phyloP scores from a whole-genome alignment of 2,113 vertebrate genomes.

The Acanthisitta chloris region DNA sequence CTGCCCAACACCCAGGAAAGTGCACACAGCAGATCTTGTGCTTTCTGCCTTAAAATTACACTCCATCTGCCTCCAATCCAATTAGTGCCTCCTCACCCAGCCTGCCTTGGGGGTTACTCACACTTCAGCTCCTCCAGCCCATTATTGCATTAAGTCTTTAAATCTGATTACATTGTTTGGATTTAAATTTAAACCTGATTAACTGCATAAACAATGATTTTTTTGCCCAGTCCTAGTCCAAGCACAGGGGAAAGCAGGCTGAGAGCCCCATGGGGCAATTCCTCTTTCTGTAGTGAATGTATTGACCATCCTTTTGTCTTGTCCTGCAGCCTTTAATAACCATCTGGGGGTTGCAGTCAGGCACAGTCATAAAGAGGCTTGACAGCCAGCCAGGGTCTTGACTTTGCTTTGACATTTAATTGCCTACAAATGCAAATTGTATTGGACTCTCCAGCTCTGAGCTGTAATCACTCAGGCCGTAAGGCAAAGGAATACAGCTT shows the following conservation, averaged over 20 bases:
- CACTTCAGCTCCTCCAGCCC: conserved; percentile 6
- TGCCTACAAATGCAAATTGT: not conserved
- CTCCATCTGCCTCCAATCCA: not conserved
- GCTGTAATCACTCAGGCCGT: not conserved
- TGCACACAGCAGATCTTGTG: not conserved
- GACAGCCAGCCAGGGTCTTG: conserved; percentile 4
- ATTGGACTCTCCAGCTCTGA: not conserved
- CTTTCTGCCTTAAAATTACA: not conserved
- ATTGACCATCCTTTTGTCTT: not conserved
- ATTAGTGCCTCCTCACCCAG: not conserved
- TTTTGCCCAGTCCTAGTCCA: not conserved
- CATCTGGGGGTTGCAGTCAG: not conserved
- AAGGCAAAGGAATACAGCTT: not conserved
- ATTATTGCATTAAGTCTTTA: not conserved
- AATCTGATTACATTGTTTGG: conserved; percentile 16
- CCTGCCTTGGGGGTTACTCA: not conserved
- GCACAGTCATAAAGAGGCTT: not conserved
- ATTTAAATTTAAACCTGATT: conserved; percentile 35
- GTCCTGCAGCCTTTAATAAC: not conserved
- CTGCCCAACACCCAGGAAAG: not conserved
- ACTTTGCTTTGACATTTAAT: conserved; percentile 34
- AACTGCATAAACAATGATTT: not conserved
- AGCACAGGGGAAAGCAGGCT: not conserved
- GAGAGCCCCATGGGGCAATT: not conserved
- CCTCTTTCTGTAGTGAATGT: not conserved